A percentile compares a stretch with the other conserved stretches of the same genome.
These are phyloP conservation scores for Epicauta chinensis DNA, from an alignment of 1,140 invertebrate genomes.

Conservation along the genomic window DNA sequence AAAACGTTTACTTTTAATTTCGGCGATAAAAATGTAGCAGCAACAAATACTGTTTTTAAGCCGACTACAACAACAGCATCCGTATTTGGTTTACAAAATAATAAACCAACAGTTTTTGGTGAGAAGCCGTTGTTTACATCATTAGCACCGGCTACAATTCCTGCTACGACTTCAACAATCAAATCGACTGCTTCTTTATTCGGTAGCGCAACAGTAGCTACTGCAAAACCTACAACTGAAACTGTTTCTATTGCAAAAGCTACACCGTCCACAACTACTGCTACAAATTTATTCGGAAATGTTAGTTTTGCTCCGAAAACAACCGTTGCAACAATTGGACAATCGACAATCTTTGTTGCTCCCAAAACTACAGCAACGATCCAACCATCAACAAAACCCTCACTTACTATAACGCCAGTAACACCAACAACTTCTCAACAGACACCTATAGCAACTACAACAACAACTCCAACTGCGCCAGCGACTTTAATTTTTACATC, in stretches of 20 bases:
- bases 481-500: not conserved
- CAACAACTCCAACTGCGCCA: not conserved
- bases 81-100: no score
- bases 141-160: not conserved
- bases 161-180: not conserved
- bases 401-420: no score
- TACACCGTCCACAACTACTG: no score
- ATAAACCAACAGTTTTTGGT: no score
- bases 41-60: no score
- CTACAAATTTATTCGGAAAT: no score
- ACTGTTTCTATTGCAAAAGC: no score
- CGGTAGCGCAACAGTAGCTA: not conserved
- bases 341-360: not conserved
- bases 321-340: not conserved
- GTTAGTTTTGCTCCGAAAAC: not conserved
- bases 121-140: no score
- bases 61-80: no score
- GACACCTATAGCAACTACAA: not conserved
- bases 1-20: not conserved
- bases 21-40: no score
- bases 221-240: not conserved
- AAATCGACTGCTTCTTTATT: constrained; percentile 3
- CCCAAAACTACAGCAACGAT: not conserved
- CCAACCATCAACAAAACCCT: not conserved
- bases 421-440: no score